phyloP scores from a whole-genome alignment of 2,888 invertebrate species.

The Ferrisia virgata region DNA sequence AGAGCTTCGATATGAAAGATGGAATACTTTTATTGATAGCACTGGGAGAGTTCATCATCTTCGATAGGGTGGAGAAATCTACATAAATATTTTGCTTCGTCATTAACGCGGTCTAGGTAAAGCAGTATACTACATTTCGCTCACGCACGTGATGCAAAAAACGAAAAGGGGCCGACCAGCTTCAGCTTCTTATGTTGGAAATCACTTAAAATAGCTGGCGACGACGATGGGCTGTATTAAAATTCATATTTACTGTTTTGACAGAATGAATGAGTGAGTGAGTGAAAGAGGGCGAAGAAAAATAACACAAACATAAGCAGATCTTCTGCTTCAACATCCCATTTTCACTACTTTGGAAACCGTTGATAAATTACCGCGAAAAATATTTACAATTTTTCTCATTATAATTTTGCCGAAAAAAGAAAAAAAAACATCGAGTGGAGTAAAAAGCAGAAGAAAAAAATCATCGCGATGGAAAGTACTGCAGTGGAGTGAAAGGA shows the following conservation, averaged over 20 bases:
- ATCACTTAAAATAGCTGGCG: not conserved
- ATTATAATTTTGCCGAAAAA: not conserved
- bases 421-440: not conserved
- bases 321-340: not conserved
- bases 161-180: too few relatives aligned
- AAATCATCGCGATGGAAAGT: too few relatives aligned
- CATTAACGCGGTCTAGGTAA: too few relatives aligned
- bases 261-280: too few relatives aligned
- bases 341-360: not conserved
- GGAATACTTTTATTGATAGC: too few relatives aligned
- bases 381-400: slow-evolving; percentile 26
- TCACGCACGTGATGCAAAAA: too few relatives aligned
- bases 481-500: too few relatives aligned
- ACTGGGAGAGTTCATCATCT: too few relatives aligned
- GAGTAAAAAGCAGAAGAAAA: not conserved
- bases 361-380: not conserved
- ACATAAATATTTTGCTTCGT: too few relatives aligned
- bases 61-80: too few relatives aligned
- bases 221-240: not conserved
- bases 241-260: slow-evolving; percentile 6
- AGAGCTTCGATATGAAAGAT: too few relatives aligned
- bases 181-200: not conserved
- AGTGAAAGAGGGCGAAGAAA: not conserved
- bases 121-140: too few relatives aligned
- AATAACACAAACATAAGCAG: not conserved